These are phyloP conservation scores for Sphyrna mokarran DNA, from an alignment of 2,113 vertebrate genomes.

Conservation along the genomic window DNA sequence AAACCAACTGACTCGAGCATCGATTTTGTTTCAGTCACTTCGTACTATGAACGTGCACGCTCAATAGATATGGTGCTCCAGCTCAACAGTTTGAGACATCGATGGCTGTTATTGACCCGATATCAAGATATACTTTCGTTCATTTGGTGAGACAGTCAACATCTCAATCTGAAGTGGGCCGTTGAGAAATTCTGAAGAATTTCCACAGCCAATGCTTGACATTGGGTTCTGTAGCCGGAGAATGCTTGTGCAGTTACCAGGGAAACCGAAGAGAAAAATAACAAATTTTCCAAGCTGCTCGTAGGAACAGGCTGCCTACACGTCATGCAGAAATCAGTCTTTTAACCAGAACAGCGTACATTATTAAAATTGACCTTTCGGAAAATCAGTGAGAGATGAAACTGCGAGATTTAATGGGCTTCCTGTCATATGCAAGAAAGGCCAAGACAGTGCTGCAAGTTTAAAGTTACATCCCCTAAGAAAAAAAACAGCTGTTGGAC, in stretches of 20 bases:
- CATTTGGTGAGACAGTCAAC: not conserved
- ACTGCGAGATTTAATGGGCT: not conserved
- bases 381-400: not conserved
- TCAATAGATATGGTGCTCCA: not conserved
- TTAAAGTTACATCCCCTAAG: too few relatives aligned
- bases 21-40: not conserved
- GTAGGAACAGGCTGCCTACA: not conserved
- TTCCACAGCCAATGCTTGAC: not conserved
- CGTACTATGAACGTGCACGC: not conserved
- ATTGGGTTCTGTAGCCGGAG: not conserved
- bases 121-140: not conserved
- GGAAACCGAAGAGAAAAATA: constrained; percentile 22
- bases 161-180: not conserved
- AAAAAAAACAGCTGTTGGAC: not conserved
- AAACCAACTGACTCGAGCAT: not conserved
- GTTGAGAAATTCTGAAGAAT: not conserved
- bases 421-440: not conserved
- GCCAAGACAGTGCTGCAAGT: not conserved
- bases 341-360: not conserved
- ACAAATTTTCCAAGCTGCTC: constrained; percentile 17
- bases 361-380: constrained; percentile 3
- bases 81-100: not conserved
- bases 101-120: not conserved
- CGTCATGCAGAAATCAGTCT: not conserved
- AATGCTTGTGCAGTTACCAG: constrained; percentile 15